These are phyloP conservation scores for Drosophila parvula DNA, from an alignment of 1,140 invertebrate genomes.

Conservation along the genomic window DNA sequence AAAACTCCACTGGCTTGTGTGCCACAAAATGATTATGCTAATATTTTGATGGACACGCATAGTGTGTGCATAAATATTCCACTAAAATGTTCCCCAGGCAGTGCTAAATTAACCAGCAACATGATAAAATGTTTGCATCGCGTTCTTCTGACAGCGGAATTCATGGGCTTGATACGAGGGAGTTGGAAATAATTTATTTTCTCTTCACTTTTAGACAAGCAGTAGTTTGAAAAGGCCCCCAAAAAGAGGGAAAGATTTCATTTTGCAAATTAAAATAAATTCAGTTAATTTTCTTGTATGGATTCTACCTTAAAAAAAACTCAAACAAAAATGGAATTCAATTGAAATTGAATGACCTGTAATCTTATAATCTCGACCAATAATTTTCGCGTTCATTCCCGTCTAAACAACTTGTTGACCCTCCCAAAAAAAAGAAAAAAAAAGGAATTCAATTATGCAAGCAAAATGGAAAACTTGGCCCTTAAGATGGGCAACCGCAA, in stretches of 20 bases:
- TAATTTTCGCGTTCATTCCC: slow-evolving; percentile 11
- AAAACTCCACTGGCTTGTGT: slow-evolving; percentile 2
- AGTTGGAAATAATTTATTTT: no score
- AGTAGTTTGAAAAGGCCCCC: neutral
- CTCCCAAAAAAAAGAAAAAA: neutral
- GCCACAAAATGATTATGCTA: slow-evolving; percentile 69
- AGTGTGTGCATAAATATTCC: slow-evolving; percentile 37
- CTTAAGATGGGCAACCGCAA: slow-evolving; percentile 17
- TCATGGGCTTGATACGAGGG: neutral
- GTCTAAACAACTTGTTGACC: slow-evolving; percentile 39
- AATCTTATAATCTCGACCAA: slow-evolving; percentile 25
- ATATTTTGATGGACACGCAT: slow-evolving; percentile 61
- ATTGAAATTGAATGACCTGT: slow-evolving; percentile 8
- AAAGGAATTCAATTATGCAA: slow-evolving; percentile 51
- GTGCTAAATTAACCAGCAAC: slow-evolving; percentile 17
- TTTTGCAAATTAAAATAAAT: neutral
- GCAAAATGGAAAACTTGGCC: slow-evolving; percentile 38
- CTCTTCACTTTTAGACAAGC: neutral
- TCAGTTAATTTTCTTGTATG: no score
- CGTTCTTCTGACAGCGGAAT: neutral
- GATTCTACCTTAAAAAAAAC: neutral
- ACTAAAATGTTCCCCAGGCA: slow-evolving; percentile 1
- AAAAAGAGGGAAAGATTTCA: neutral
- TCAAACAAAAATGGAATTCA: slow-evolving; percentile 2
- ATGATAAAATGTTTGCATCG: slow-evolving; percentile 2